A percentile compares a stretch with the other conserved stretches of the same genome.
phyloP scores from a whole-genome alignment of 2,888 invertebrate species.

The Ectemnius cavifrons region DNA sequence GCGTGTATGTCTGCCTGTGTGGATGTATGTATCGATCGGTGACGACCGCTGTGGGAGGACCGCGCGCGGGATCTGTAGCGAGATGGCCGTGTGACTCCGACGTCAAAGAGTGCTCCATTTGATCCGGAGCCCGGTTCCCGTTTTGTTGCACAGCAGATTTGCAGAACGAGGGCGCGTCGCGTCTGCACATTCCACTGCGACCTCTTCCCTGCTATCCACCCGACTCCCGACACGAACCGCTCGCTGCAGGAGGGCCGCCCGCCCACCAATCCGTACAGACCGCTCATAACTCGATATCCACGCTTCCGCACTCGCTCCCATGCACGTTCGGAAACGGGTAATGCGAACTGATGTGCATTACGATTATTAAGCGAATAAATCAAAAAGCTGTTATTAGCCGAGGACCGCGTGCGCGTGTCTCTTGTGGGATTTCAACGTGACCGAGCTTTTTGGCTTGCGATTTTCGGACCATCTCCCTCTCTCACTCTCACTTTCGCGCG shows the following conservation, averaged over 20 bases:
- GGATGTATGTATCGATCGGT: slow-evolving; percentile 57
- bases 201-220: slow-evolving; percentile 8
- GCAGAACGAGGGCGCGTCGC: slow-evolving; percentile 26
- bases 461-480: slow-evolving; percentile 1
- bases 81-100: slow-evolving; percentile 28
- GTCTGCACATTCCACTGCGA: slow-evolving; percentile 43
- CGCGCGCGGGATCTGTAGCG: slow-evolving; percentile 31
- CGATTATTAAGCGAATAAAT: slow-evolving; percentile 53
- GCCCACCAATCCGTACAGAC: slow-evolving; percentile 17
- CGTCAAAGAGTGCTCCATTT: slow-evolving; percentile 57
- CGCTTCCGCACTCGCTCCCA: slow-evolving; percentile 23
- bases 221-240: too few species aligned
- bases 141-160: slow-evolving; percentile 40
- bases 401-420: slow-evolving; percentile 30
- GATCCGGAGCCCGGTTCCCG: slow-evolving; percentile 44
- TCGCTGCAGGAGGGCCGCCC: background rate
- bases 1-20: too few species aligned
- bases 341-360: slow-evolving; percentile 42
- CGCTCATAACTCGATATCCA: slow-evolving; percentile 52
- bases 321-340: slow-evolving; percentile 23
- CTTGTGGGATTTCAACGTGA: slow-evolving; percentile 20
- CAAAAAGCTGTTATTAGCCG: slow-evolving; percentile 10
- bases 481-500: background rate
- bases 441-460: slow-evolving; percentile 13
- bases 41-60: slow-evolving; percentile 38